Conservation (phyloP, 2,113 vertebrate species). For the Alces alces region DNA sequence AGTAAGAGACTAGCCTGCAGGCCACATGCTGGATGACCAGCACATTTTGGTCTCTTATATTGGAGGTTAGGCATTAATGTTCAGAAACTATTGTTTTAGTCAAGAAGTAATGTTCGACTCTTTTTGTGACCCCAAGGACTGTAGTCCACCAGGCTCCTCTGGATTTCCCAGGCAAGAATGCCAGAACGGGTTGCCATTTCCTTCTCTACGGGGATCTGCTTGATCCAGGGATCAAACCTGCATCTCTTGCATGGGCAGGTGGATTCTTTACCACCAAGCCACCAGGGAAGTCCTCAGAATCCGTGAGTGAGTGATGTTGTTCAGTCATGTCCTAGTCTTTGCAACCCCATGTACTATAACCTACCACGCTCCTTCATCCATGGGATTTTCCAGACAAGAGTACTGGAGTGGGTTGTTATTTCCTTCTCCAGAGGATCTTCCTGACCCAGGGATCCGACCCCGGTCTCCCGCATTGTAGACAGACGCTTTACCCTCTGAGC, state of each 20-base stretch:
- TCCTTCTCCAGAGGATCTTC: not conserved
- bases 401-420: not conserved
- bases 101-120: not conserved
- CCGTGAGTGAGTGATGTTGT: not conserved
- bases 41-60: not conserved
- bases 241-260: not conserved
- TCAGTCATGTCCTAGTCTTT: not conserved
- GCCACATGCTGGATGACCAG: not conserved
- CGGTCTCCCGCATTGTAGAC: not conserved
- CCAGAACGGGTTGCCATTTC: not conserved
- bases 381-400: not conserved
- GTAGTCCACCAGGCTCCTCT: not conserved
- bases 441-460: not conserved
- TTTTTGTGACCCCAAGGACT: not conserved
- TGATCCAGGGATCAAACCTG: not conserved
- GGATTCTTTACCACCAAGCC: not conserved
- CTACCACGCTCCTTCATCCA: not conserved
- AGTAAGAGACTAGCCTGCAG: not conserved
- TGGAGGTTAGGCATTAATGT: not conserved
- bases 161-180: not conserved
- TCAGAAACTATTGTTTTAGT: not conserved
- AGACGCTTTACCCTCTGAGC: not conserved
- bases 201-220: accelerated
- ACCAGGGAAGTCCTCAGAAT: not conserved
- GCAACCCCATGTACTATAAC: not conserved